These are phyloP conservation scores for Agapetus fuscipes DNA, from an alignment of 2,888 invertebrate genomes.

Conservation along the genomic window DNA sequence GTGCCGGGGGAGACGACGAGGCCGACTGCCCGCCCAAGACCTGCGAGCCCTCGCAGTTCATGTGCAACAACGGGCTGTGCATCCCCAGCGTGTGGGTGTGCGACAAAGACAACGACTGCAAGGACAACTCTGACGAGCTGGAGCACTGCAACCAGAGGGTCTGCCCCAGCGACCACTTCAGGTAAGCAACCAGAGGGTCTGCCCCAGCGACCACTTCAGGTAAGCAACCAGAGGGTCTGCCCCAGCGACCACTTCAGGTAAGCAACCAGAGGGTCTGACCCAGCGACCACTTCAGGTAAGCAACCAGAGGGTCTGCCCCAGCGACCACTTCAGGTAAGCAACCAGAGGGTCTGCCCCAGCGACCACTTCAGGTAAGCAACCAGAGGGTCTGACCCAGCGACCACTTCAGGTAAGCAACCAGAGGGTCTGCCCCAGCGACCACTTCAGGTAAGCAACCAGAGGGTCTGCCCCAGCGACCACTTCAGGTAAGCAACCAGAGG, in stretches of 20 bases:
- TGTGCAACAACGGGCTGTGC: slow-evolving; percentile 62
- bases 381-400: neutral
- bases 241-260: neutral
- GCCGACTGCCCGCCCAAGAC: slow-evolving; percentile 55
- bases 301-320: neutral
- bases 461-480: neutral
- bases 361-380: neutral
- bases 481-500: neutral
- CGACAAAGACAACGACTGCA: slow-evolving; percentile 69
- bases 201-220: neutral
- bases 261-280: neutral
- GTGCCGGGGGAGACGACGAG: slow-evolving; percentile 65
- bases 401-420: neutral
- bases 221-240: neutral
- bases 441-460: neutral
- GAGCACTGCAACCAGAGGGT: slow-evolving; percentile 41
- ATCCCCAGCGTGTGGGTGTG: slow-evolving; percentile 75
- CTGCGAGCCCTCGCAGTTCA: slow-evolving; percentile 54
- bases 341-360: neutral
- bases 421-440: neutral
- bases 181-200: too few species aligned
- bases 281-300: neutral
- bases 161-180: slow-evolving; percentile 46
- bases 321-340: neutral
- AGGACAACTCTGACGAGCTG: slow-evolving; percentile 55